Evolutionary conservation across 2,888 invertebrate genomes (phyloP).

Genomic region (Cheilosia soror): DNA sequence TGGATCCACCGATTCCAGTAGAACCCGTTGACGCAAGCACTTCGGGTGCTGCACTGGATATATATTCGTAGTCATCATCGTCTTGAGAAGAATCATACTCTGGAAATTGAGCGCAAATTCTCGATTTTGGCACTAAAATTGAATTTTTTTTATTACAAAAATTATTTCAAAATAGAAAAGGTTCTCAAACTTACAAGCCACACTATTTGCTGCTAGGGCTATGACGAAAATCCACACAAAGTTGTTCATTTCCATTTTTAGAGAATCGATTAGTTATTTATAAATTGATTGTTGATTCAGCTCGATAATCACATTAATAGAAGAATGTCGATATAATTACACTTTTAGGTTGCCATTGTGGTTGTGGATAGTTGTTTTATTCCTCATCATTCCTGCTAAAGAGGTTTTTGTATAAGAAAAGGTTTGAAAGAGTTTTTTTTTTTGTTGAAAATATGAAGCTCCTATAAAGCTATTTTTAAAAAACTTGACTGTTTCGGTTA

Average conservation of each 20-base stretch:
- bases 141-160: neutral
- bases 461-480: too few relatives aligned
- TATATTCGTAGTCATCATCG: constrained; percentile 67
- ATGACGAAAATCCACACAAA: constrained; percentile 31
- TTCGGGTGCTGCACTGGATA: constrained; percentile 60
- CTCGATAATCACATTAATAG: constrained; percentile 15
- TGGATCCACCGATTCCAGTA: neutral
- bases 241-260: constrained; percentile 24
- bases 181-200: constrained; percentile 46
- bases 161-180: too few relatives aligned
- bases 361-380: neutral
- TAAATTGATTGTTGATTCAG: constrained; percentile 4
- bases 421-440: neutral
- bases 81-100: constrained; percentile 67
- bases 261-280: neutral
- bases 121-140: constrained; percentile 56
- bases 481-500: too few relatives aligned
- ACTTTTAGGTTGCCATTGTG: constrained; percentile 20
- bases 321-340: constrained; percentile 10
- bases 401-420: neutral
- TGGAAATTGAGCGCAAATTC: constrained; percentile 59
- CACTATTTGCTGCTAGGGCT: constrained; percentile 17
- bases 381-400: constrained; percentile 32
- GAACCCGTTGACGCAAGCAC: constrained; percentile 8
- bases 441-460: neutral